Conservation (phyloP, 2,888 invertebrate species). For the Hanleya hanleyi region DNA sequence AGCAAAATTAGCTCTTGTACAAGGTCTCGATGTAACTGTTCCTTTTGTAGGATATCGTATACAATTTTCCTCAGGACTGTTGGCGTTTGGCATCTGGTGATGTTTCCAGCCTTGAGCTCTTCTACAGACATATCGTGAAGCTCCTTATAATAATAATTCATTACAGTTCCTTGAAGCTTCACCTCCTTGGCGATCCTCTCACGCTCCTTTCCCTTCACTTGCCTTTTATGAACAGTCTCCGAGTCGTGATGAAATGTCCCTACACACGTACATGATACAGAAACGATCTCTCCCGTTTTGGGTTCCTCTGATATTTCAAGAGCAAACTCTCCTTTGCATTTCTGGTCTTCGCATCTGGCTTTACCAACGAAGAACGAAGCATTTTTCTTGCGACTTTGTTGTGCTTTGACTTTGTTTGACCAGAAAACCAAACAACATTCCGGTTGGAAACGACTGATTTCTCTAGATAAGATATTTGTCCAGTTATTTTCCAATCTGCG, state of each 20-base stretch:
- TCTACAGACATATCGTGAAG: neutral
- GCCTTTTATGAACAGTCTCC: neutral
- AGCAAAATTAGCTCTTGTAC: neutral
- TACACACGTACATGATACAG: neutral
- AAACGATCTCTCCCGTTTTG: neutral
- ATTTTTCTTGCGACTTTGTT: neutral
- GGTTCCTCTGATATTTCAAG: neutral
- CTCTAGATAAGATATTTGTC: neutral
- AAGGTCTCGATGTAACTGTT: neutral
- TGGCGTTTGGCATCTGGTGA: neutral
- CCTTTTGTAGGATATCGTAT: neutral
- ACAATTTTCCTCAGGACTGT: constrained; percentile 2
- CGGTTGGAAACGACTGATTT: neutral
- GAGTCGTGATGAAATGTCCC: neutral
- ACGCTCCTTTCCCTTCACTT: neutral
- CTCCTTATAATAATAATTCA: neutral
- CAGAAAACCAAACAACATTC: neutral
- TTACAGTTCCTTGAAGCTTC: neutral
- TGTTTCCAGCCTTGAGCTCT: constrained; percentile 4
- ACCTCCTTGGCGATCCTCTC: neutral
- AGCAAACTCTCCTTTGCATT: neutral
- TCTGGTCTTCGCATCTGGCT: neutral
- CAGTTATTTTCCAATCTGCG: neutral
- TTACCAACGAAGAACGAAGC: neutral
- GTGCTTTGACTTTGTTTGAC: neutral